A percentile compares a stretch with the other conserved stretches of the same genome.
Evolutionary conservation across 64 coral and sea anemone genomes (phyloP).

Genomic region (Porites australiensis): DNA sequence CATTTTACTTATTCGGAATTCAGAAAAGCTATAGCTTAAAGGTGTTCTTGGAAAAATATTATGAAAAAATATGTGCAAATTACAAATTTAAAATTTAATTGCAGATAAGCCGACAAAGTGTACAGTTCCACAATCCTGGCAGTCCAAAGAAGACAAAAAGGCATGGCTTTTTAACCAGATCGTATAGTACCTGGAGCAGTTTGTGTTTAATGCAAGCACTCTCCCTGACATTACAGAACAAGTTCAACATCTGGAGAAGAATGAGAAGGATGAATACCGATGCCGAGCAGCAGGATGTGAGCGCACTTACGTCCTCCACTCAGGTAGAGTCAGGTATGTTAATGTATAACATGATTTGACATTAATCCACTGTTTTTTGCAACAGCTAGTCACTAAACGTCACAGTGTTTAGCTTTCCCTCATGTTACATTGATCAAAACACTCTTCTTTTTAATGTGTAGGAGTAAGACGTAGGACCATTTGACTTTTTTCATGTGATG

Average conservation of each 20-base stretch:
- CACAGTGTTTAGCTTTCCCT: conserved; percentile 8
- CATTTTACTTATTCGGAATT: conserved; percentile 11
- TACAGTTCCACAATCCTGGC: conserved; percentile 1
- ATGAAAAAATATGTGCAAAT: conserved; percentile 27
- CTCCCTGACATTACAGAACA: background rate
- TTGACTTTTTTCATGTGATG: background rate
- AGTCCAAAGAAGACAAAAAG: conserved; percentile 21
- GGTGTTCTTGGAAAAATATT: conserved; percentile 16
- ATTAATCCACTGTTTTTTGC: conserved; percentile 16
- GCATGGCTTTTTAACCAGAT: conserved; percentile 15
- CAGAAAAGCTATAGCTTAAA: conserved; percentile 21
- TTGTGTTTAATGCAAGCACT: conserved; percentile 12
- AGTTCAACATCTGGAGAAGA: conserved; percentile 13
- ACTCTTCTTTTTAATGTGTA: conserved; percentile 1
- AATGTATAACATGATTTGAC: conserved; percentile 14
- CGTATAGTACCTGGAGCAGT: background rate
- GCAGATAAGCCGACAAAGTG: background rate
- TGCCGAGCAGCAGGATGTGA: background rate
- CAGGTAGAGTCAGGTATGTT: conserved; percentile 11
- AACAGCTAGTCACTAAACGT: conserved; percentile 3
- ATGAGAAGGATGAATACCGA: background rate
- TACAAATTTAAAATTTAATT: conserved; percentile 23
- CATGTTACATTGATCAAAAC: background rate
- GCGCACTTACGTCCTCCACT: conserved; percentile 10
- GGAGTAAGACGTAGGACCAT: conserved; percentile 8